Percentiles rank a stretch among this genome's conserved stretches.
Conservation (phyloP, 2,797 vertebrate species). For the Fistularia tabacaria region DNA sequence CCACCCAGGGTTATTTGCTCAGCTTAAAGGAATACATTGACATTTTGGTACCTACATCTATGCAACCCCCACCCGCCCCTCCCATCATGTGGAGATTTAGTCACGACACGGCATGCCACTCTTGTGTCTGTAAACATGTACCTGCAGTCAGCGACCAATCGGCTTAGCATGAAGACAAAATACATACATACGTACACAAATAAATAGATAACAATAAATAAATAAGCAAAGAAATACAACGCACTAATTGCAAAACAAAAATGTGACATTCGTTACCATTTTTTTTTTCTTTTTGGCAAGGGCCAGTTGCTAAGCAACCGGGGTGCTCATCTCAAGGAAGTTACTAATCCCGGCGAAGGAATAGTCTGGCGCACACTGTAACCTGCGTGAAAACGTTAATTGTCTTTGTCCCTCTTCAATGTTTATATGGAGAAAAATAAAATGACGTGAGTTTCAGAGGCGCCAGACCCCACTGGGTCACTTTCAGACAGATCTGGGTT, state of each 20-base stretch:
- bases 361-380: background rate
- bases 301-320: conserved; percentile 1
- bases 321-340: background rate
- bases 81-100: background rate
- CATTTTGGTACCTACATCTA: background rate
- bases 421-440: no score
- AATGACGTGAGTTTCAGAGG: no score
- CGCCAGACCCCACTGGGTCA: no score
- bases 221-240: no score
- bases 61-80: no score
- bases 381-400: background rate
- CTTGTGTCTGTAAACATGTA: background rate
- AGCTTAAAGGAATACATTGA: background rate
- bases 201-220: no score
- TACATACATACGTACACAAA: no score
- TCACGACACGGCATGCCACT: background rate
- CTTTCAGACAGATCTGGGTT: no score
- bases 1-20: background rate
- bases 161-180: background rate
- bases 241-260: background rate
- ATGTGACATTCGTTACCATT: background rate
- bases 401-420: background rate
- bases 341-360: background rate
- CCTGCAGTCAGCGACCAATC: background rate
- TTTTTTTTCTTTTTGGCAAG: background rate